Base-by-base conservation (phyloP, 2,113 vertebrate species). In the Corythornis madagascariensis region DNA sequence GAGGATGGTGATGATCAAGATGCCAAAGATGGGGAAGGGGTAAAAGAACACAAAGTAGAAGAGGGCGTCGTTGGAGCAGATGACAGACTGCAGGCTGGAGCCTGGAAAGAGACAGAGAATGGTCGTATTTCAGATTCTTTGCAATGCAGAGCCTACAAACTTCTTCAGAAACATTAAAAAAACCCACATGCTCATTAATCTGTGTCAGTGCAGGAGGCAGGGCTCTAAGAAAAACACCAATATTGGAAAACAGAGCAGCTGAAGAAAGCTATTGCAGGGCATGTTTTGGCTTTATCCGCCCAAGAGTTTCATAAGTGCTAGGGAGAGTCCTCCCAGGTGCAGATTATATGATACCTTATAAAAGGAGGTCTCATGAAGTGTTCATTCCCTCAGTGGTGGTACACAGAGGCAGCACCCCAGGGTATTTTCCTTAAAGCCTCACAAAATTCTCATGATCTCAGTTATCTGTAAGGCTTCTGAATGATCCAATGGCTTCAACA, bases 1-100 rank as follows among this genome's bases (percentile, higher is more conserved):
- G 67, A 99, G 98, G 95, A 99, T 97, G 50, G 99, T 98, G 94
- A 99, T 99, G 97, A 99, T 98, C 70, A 99, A 98, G 97, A 99
- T 98, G 90, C 98, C 99, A 0, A 99, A 99, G 96, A 99, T 99
- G 92, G 99, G 99, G 96, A 99, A 99, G 2, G 99, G 99, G 97
- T 99, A 99, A 93, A 99, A 99, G 98, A 99, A 99, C 91, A 99
- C 97, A 3, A 99, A 99, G 98, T 99, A 99, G 98, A 99, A 99
- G 87, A 99, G 99, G 1, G 99, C 98, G 0, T 98, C 98, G 1
- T 99, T 99, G 98, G 99, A 98, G 95, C 99, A 99, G 94, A 99
- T 99, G 96, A 98, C 97, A 4, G 99, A 99, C 96, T 99, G 98
- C 70, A 99, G 95, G 6, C 97, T 98, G 52, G 99, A 98, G 35